Evolutionary conservation across 1,140 invertebrate species (phyloP).

Genomic region (Odontomachus brunneus): DNA sequence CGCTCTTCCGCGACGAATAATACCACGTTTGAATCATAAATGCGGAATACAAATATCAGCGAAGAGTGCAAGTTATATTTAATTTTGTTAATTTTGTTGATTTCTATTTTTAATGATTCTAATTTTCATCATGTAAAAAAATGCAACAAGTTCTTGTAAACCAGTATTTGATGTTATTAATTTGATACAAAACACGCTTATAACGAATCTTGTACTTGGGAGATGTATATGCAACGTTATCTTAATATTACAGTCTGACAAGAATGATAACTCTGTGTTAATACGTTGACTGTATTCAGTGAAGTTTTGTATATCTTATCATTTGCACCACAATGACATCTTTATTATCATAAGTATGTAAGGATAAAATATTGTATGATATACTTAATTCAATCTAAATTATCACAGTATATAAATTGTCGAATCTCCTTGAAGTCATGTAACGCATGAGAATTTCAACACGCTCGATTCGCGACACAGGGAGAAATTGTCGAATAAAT

Average conservation of each 20-base stretch:
- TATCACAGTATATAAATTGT: no score
- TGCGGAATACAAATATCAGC: background rate
- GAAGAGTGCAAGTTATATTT: background rate
- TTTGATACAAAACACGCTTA: background rate
- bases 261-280: no score
- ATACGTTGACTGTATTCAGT: no score
- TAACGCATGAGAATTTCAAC: conserved; percentile 36
- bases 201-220: background rate
- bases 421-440: conserved; percentile 39
- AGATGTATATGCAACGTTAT: no score
- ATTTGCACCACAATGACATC: no score
- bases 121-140: background rate
- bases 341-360: no score
- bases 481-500: background rate
- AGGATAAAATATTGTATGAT: no score
- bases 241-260: no score
- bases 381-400: no score
- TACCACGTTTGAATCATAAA: conserved; percentile 22
- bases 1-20: background rate
- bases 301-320: no score
- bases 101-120: background rate
- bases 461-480: conserved; percentile 1
- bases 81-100: background rate
- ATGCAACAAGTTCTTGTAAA: background rate
- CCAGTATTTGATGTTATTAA: conserved; percentile 6